These are phyloP conservation scores for Drosophila hydei DNA, from an alignment of 1,140 invertebrate genomes.

Conservation along the genomic window DNA sequence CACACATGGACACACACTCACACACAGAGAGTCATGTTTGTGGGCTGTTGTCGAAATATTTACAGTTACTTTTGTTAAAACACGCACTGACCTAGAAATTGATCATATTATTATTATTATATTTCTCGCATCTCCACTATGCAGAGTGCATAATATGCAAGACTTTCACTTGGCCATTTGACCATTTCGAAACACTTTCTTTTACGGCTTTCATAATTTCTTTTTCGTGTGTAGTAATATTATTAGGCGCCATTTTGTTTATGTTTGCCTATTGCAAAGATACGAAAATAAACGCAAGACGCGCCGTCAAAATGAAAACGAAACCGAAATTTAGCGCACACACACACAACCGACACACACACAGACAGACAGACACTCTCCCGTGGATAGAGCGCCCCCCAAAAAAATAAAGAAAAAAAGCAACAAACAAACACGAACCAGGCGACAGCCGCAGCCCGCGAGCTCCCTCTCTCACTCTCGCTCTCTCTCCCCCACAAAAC, in stretches of 20 bases:
- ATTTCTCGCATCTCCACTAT: conserved; percentile 20
- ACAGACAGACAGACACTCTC: conserved; percentile 37
- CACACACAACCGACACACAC: conserved; percentile 35
- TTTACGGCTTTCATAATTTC: conserved; percentile 80
- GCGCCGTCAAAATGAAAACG: conserved; percentile 72
- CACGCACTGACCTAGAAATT: conserved; percentile 70
- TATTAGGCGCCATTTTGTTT: conserved; percentile 72
- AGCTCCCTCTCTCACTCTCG: conserved; percentile 1
- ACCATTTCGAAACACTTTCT: conserved; percentile 81
- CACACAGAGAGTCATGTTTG: not conserved
- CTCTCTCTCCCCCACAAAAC: conserved; percentile 21
- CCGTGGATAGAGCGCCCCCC: conserved; percentile 46
- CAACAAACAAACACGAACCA: conserved; percentile 36
- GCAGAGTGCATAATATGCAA: conserved; percentile 28
- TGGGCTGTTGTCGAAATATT: conserved; percentile 61
- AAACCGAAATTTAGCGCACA: conserved; percentile 80
- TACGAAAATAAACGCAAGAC: conserved; percentile 78
- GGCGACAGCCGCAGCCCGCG: conserved; percentile 14
- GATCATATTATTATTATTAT: conserved; percentile 41
- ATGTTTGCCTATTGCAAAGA: conserved; percentile 74
- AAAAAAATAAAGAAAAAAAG: conserved; percentile 35
- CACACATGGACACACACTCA: not conserved
- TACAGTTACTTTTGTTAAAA: conserved; percentile 61
- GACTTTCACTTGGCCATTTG: conserved; percentile 72
- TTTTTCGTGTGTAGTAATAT: conserved; percentile 67